A percentile compares a stretch with the other conserved stretches of the same genome.
phyloP scores from a whole-genome alignment of 2,113 vertebrate species.

The Gavia stellata region DNA sequence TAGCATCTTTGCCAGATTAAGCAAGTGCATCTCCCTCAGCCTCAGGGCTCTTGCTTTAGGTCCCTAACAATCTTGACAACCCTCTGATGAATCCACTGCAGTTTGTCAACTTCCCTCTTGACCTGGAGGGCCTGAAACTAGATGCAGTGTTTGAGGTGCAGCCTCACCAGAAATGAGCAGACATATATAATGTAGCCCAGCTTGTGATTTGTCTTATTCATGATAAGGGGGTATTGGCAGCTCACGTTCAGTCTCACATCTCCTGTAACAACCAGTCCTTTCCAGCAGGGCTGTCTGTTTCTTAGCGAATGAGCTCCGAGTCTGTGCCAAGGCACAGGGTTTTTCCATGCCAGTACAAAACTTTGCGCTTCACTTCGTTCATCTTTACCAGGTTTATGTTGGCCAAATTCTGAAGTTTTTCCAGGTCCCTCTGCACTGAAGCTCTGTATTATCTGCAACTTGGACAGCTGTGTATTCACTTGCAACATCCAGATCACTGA shows the following conservation, averaged over 20 bases:
- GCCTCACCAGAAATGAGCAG: not conserved
- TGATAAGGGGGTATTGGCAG: not conserved
- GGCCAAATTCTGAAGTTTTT: not conserved
- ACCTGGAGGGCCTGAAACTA: not conserved
- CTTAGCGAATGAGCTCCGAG: not conserved
- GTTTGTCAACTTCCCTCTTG: not conserved
- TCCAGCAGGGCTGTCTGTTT: not conserved
- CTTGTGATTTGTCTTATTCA: not conserved
- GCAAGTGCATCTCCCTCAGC: not conserved
- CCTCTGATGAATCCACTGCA: not conserved
- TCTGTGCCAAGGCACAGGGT: not conserved
- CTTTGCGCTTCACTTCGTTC: not conserved
- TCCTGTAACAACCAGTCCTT: not conserved
- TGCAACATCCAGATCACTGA: not conserved
- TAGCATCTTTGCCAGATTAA: not conserved
- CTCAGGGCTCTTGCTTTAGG: not conserved
- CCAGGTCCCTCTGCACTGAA: not conserved
- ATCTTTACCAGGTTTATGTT: not conserved
- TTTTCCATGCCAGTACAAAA: not conserved
- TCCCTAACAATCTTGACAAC: not conserved
- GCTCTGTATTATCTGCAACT: not conserved
- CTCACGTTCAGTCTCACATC: not conserved
- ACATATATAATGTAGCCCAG: not conserved
- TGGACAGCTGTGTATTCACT: not conserved
- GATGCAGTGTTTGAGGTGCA: not conserved